Evolutionary conservation across 2,888 invertebrate species (phyloP).

Genomic region (Sericinus montela): DNA sequence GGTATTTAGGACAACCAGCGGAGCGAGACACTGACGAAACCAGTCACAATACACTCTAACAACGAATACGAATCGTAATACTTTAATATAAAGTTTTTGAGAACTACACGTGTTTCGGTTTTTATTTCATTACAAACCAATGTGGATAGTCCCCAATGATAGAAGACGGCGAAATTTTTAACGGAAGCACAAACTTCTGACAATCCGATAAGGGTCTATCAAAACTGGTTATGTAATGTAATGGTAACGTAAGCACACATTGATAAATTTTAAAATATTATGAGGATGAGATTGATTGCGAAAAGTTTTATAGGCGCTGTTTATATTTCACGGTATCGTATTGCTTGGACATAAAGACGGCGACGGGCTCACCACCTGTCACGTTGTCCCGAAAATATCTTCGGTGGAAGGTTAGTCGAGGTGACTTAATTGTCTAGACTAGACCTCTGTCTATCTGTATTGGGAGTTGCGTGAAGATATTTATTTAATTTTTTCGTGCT

Average conservation of each 20-base stretch:
- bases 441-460: too few relatives aligned
- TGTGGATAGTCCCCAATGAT: not conserved
- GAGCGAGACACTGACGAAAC: constrained; percentile 49
- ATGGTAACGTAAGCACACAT: too few relatives aligned
- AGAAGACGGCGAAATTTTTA: not conserved
- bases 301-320: not conserved
- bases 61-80: constrained; percentile 36
- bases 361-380: too few relatives aligned
- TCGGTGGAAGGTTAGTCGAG: too few relatives aligned
- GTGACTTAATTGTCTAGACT: too few relatives aligned
- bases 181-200: not conserved
- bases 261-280: constrained; percentile 27
- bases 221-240: not conserved
- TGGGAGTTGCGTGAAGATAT: too few relatives aligned
- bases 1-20: constrained; percentile 59
- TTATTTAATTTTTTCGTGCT: too few relatives aligned
- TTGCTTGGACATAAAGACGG: too few relatives aligned
- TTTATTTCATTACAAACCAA: not conserved
- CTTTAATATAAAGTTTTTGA: constrained; percentile 25
- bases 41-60: constrained; percentile 29
- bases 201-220: not conserved
- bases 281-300: not conserved
- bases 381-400: too few relatives aligned
- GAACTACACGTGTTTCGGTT: constrained; percentile 21
- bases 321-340: too few relatives aligned